Conservation (phyloP, 2,113 vertebrate genomes). For the Aegotheles bennettii region DNA sequence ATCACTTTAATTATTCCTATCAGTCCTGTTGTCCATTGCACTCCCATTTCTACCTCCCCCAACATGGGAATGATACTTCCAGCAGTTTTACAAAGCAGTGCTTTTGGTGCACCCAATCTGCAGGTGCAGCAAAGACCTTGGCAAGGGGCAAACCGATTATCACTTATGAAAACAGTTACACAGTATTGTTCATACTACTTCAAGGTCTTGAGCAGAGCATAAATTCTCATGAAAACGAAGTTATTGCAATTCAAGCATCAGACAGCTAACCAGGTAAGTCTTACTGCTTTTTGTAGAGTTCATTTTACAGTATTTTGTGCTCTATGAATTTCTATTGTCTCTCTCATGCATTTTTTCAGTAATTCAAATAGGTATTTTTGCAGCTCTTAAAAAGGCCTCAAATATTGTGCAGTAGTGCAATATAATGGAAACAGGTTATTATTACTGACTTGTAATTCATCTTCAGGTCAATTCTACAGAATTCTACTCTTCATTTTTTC, state of each 20-base stretch:
- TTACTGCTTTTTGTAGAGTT: neutral
- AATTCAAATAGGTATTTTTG: neutral
- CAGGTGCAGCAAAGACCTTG: slow-evolving; percentile 81
- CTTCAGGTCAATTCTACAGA: neutral
- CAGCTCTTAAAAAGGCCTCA: neutral
- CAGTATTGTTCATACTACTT: slow-evolving; percentile 81
- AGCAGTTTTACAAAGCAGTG: neutral
- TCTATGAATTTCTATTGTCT: neutral
- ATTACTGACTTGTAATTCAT: neutral
- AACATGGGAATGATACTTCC: neutral
- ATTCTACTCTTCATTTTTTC: neutral
- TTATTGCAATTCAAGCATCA: slow-evolving; percentile 37
- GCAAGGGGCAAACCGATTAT: slow-evolving; percentile 70
- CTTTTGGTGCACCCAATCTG: slow-evolving; percentile 46
- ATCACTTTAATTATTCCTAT: slow-evolving; percentile 47
- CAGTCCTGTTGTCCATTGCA: neutral
- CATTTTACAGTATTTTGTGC: neutral
- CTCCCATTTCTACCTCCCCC: slow-evolving; percentile 29
- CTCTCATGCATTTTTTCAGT: neutral
- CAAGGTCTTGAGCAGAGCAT: slow-evolving; percentile 86
- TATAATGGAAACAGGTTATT: neutral
- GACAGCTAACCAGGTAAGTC: slow-evolving; percentile 72
- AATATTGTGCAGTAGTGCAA: neutral
- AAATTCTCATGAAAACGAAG: slow-evolving; percentile 75
- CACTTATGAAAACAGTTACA: slow-evolving; percentile 78